Conservation (phyloP, 1,140 invertebrate species). For the Palaemon carinicauda region DNA sequence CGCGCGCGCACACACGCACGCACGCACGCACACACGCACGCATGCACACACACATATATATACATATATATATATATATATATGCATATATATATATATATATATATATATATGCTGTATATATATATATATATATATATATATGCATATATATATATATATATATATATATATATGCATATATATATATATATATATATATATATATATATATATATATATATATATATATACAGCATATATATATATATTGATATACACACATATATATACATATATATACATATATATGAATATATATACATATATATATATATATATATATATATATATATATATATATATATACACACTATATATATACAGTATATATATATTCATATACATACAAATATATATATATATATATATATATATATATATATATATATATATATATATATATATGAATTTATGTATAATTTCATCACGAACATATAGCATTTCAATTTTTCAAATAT, state of each 20-base stretch:
- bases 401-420: not conserved
- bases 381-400: not conserved
- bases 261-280: no score
- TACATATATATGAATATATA: no score
- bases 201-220: not conserved
- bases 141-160: not conserved
- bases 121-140: not conserved
- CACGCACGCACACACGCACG: not conserved
- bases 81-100: not conserved
- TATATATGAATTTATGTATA: not conserved
- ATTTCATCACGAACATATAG: no score
- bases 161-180: not conserved
- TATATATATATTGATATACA: not conserved
- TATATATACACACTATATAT: no score
- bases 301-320: not conserved
- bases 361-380: not conserved
- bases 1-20: not conserved
- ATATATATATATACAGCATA: not conserved
- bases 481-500: no score
- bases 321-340: not conserved
- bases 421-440: not conserved
- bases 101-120: not conserved
- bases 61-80: not conserved
- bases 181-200: conserved; percentile 1
- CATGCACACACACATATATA: not conserved